A percentile compares a stretch with the other conserved stretches of the same genome.
phyloP scores from a whole-genome alignment of 2,888 invertebrate genomes.

The Lasius platythorax region DNA sequence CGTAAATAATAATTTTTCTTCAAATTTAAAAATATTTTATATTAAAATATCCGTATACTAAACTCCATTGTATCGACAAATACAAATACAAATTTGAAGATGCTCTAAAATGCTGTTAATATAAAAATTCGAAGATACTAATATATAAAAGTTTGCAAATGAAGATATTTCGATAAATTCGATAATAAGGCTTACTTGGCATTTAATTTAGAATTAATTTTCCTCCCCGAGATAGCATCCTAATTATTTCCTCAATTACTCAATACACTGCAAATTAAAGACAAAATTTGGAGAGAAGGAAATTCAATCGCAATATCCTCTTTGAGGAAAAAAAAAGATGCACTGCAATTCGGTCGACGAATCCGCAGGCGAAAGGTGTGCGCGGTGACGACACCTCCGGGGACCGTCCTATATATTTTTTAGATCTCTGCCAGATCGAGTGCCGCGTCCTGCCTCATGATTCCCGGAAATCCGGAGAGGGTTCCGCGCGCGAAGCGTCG shows the following conservation, averaged over 20 bases:
- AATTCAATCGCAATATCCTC: background rate
- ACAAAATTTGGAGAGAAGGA: background rate
- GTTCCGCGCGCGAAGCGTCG: slow-evolving; percentile 29
- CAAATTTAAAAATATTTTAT: background rate
- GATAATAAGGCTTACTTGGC: background rate
- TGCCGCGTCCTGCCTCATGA: slow-evolving; percentile 29
- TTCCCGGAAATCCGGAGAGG: slow-evolving; percentile 19
- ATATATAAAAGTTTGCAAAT: background rate
- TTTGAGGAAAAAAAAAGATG: background rate
- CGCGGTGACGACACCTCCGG: slow-evolving; percentile 24
- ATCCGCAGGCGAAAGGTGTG: background rate
- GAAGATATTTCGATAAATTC: background rate
- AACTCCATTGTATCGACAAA: background rate
- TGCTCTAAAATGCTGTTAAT: background rate
- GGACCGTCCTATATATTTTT: slow-evolving; percentile 27
- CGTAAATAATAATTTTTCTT: background rate
- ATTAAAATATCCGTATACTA: background rate
- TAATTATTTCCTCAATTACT: background rate
- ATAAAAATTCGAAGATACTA: background rate
- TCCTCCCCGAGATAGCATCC: too few species aligned
- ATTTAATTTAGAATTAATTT: background rate
- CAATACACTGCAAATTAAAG: background rate
- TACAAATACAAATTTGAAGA: background rate
- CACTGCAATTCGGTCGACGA: slow-evolving; percentile 6
- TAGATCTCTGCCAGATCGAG: slow-evolving; percentile 32